Conservation (phyloP, 2,888 invertebrate genomes). For the Euplexia lucipara region DNA sequence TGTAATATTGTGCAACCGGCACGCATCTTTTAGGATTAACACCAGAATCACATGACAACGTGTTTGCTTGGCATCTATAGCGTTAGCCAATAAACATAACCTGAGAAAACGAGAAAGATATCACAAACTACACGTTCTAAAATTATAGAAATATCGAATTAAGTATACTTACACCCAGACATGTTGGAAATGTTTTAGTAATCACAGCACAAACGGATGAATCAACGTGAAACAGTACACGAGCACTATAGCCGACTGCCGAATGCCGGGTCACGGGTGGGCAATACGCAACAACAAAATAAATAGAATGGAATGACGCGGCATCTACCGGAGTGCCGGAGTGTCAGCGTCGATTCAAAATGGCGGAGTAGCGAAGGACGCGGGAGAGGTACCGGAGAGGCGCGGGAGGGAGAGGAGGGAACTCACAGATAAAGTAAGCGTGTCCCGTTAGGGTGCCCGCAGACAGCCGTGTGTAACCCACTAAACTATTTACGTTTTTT, state of each 20-base stretch:
- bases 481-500: not conserved
- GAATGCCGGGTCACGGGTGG: slow-evolving; percentile 36
- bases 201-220: slow-evolving; percentile 33
- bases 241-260: slow-evolving; percentile 40
- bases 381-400: slow-evolving; percentile 1
- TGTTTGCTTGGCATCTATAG: slow-evolving; percentile 38
- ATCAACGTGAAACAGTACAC: slow-evolving; percentile 29
- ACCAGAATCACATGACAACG: slow-evolving; percentile 48
- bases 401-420: slow-evolving; percentile 10
- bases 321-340: slow-evolving; percentile 22
- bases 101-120: slow-evolving; percentile 3
- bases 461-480: not conserved
- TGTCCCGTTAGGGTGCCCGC: slow-evolving; percentile 14
- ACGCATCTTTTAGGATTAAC: slow-evolving; percentile 16
- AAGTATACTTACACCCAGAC: slow-evolving; percentile 80
- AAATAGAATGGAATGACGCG: slow-evolving; percentile 57
- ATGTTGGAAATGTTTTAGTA: slow-evolving; percentile 62
- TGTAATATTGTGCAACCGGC: slow-evolving; percentile 40
- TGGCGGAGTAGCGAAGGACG: slow-evolving; percentile 43
- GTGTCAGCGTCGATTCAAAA: slow-evolving; percentile 44
- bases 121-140: not conserved
- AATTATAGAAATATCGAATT: slow-evolving; percentile 1
- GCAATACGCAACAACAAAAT: slow-evolving; percentile 50
- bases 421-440: slow-evolving; percentile 40
- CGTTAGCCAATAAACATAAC: slow-evolving; percentile 47